Percentiles rank a stretch among this genome's conserved stretches.
phyloP scores from a whole-genome alignment of 2,797 vertebrate species.

The Poecilia picta region DNA sequence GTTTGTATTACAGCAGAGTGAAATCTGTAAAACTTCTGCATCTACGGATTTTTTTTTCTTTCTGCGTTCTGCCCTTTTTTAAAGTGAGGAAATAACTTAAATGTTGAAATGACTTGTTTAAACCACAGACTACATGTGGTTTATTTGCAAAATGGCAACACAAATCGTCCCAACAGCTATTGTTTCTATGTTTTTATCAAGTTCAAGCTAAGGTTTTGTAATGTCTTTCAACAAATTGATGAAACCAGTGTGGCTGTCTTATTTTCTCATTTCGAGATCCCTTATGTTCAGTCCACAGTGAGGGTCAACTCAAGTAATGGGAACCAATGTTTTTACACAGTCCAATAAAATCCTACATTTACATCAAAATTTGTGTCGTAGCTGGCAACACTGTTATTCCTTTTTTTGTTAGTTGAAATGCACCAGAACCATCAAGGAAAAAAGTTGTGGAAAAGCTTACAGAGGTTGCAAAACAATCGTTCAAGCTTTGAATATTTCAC shows the following conservation, averaged over 20 bases:
- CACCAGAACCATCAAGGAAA: not conserved
- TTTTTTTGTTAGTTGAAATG: not conserved
- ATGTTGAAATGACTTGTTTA: constrained; percentile 42
- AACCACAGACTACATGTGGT: constrained; percentile 15
- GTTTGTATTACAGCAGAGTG: constrained; percentile 67
- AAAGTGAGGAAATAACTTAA: constrained; percentile 18
- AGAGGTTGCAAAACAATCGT: not conserved
- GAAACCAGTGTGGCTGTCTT: not conserved
- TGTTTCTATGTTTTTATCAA: not conserved
- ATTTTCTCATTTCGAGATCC: not conserved
- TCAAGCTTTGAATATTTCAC: not conserved
- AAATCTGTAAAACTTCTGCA: constrained; percentile 72
- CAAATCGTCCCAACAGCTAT: not conserved
- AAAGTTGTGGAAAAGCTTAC: not conserved
- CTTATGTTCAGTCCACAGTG: not conserved
- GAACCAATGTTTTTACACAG: not conserved
- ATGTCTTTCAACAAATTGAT: not conserved
- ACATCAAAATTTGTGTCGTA: not conserved
- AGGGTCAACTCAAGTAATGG: not conserved
- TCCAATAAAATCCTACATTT: not conserved
- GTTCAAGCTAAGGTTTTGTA: not conserved
- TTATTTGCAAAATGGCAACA: not conserved
- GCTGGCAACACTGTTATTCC: constrained; percentile 25
- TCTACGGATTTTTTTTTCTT: constrained; percentile 38
- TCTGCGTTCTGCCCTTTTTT: constrained; percentile 42